Base-by-base conservation (phyloP, 2,113 vertebrate genomes). In the Penelope pileata region DNA sequence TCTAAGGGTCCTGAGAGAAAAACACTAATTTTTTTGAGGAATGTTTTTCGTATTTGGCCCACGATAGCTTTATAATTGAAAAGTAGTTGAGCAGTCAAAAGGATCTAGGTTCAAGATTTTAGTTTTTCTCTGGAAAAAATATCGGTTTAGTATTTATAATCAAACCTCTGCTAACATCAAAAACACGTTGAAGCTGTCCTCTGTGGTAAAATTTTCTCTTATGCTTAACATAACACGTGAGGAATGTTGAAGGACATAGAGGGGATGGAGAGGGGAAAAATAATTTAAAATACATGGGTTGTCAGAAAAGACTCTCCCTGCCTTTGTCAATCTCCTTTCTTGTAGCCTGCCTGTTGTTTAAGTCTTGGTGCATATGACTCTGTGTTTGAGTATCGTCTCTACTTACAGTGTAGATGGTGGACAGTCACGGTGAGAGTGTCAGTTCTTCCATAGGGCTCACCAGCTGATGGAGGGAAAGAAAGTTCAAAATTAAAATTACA, bases 91-190 rank as follows among this genome's bases (percentile, higher is more conserved):
- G 77, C 64, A n/a, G 19, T 67, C 74, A 10, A 48, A 60, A 79
- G 30, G 34, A 58, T 9, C 18, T 86, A 72, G 14, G 5, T 72
- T 81, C 21, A 59, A 59, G 64, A 60, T 78, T 90, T 67, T 40
- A 50, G 18, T 72, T 92, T 81, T 92, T 17, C 42, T 88, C 43
- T 91, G 66, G 51, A 94, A 95, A 88, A 81, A 63, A 6, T 23
- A 63, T 32, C 36, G 42, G 15, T 50, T 84, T 81, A 16, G 3
- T 86, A 36, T n/a, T 79, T 69, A 29, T 56, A 83, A 82, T 32
- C 59, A 51, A 84, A 70, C 15, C 24, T 70, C 24, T 84, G 40
- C 16, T 94, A 56, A 68, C 90, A 68, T 30, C 29, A 81, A 43
- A 92, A 93, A 18, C 42, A 70, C 50, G 9, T 10, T 81, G 78